These are phyloP conservation scores for Artibeus lituratus DNA, from an alignment of 2,797 vertebrate species.

Conservation along the genomic window DNA sequence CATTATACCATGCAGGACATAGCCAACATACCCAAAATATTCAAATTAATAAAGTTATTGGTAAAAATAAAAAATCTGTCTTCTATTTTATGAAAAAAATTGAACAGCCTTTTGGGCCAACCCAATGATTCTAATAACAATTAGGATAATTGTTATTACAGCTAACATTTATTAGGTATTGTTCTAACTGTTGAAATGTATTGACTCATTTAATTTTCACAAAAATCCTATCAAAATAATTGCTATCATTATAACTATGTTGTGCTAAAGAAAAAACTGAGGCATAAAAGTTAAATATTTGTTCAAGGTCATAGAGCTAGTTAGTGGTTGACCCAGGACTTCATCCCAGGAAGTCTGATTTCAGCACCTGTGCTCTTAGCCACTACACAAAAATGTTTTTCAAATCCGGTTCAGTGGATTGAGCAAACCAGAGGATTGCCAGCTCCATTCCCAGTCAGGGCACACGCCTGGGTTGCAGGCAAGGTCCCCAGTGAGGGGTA, in stretches of 20 bases:
- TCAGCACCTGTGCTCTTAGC: neutral
- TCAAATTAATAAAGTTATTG: no score
- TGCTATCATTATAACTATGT: neutral
- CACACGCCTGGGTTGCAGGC: no score
- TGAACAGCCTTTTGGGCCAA: no score
- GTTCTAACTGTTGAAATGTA: neutral
- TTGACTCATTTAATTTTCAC: neutral
- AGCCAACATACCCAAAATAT: no score
- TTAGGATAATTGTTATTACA: neutral
- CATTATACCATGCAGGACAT: no score
- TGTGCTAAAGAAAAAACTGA: neutral
- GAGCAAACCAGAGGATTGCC: no score
- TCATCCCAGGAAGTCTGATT: neutral
- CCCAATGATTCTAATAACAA: neutral
- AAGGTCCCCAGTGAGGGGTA: no score
- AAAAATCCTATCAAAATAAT: neutral
- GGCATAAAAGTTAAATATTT: neutral
- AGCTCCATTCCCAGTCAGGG: no score
- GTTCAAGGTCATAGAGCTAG: neutral
- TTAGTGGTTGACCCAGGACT: neutral
- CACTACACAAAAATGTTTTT: neutral
- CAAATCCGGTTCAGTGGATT: neutral
- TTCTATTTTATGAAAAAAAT: no score
- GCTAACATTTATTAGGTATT: neutral
- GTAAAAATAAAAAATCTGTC: no score